A percentile compares a stretch with the other conserved stretches of the same genome.
Conservation (phyloP, 2,797 vertebrate species). For the Chrosomus eos region DNA sequence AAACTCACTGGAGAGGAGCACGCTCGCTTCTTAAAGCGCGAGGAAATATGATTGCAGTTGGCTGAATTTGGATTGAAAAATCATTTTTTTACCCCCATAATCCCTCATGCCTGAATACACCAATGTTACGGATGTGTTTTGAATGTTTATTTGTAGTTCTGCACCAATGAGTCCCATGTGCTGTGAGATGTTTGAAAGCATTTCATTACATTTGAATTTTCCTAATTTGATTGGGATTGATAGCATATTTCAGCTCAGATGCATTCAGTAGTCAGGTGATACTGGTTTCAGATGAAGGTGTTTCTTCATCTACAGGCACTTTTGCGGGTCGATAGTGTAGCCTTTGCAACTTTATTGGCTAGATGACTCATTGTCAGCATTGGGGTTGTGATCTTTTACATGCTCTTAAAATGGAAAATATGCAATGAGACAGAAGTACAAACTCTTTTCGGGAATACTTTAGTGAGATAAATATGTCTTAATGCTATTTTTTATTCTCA, state of each 20-base stretch:
- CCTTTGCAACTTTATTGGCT: background rate
- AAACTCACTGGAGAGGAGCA: constrained; percentile 44
- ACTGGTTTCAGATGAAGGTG: background rate
- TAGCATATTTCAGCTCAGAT: background rate
- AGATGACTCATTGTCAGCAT: background rate
- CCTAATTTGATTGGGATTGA: background rate
- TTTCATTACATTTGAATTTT: background rate
- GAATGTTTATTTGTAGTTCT: constrained; percentile 23
- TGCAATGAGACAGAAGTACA: background rate
- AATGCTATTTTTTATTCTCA: background rate
- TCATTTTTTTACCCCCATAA: background rate
- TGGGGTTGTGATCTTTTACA: background rate
- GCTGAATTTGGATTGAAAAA: constrained; percentile 25
- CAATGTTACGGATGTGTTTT: constrained; percentile 6
- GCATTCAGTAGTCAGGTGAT: background rate
- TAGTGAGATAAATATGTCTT: background rate
- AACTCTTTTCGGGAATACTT: background rate
- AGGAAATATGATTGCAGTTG: constrained; percentile 27
- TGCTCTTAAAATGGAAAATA: background rate
- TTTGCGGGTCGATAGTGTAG: background rate
- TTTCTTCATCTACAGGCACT: background rate
- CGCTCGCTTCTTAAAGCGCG: background rate
- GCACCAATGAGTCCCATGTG: background rate
- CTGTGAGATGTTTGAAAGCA: background rate
- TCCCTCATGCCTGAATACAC: constrained; percentile 34